Base-by-base conservation (phyloP, 2,113 vertebrate genomes). In the Oceanites oceanicus region DNA sequence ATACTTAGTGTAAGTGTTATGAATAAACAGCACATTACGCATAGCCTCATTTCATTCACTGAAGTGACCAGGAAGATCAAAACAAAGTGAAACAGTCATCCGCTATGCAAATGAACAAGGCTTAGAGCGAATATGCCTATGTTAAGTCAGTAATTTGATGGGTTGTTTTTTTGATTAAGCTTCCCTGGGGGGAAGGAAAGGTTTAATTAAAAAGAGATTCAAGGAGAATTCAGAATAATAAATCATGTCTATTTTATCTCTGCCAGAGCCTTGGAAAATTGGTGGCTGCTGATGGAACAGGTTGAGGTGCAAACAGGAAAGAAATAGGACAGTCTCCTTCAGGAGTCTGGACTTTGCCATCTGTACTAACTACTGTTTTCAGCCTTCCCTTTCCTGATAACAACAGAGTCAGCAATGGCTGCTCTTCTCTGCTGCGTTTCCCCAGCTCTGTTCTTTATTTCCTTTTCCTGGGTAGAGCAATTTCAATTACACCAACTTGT, bases 181-280 rank as follows among this genome's bases (percentile, higher is more conserved):
- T 94, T 95, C 73, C 61, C 36, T 71, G 17, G 7, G 14, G 80
- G 58, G 6, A 86, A 68, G 49, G 68, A 72, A 91, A 78, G 65
- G 29, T 89, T 95, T 96, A 92, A 95, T 94, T 97, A 94, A 94
- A 92, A 93, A 70, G 55, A 92, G 44, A 78, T 84, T 92, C 52
- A 58, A 11, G 40, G 36, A 52, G 30, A 80, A 81, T 81, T 88
- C 71, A 76, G 78, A 89, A 86, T 84, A 96, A 53, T 21, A 78
- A 91, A 29, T 84, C n/a, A 25, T 7, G 15, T 81, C 59, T 87
- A 8, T 59, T 90, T 94, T 87, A 13, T 49, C 52, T 80, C 40
- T 91, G n/a, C 52, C 21, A 74, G 76, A 91, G 30, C 29, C 40
- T 56, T 89, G 70, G 58, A 75, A 92, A 72, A 45, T 10, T 30